Evolutionary conservation across 1,140 invertebrate genomes (phyloP).

Genomic region (Sipha flava): DNA sequence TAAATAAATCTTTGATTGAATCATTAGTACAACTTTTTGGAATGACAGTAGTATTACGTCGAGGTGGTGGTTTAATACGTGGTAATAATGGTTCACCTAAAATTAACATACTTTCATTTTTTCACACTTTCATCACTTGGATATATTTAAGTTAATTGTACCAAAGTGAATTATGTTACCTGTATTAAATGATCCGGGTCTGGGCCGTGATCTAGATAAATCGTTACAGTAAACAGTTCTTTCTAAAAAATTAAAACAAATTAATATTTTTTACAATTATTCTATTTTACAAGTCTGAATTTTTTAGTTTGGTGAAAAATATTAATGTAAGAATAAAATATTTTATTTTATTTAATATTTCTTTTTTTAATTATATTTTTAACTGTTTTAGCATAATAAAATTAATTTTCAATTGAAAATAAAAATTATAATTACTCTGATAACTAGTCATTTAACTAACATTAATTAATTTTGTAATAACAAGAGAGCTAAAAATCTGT

Average conservation of each 20-base stretch:
- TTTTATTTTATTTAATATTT: background rate
- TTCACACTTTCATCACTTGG: background rate
- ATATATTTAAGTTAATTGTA: background rate
- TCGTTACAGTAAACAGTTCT: conserved; percentile 17
- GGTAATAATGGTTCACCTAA: conserved; percentile 33
- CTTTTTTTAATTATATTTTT: background rate
- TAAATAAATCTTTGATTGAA: conserved; percentile 31
- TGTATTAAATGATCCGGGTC: conserved; percentile 48
- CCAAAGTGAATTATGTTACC: conserved; percentile 34
- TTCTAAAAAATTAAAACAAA: conserved; percentile 9
- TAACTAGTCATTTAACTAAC: background rate
- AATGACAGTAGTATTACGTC: background rate
- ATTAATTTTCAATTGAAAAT: background rate
- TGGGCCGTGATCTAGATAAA: conserved; percentile 44
- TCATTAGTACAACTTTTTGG: conserved; percentile 25
- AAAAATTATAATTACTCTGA: background rate
- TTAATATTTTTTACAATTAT: background rate
- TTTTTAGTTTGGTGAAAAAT: too few relatives aligned
- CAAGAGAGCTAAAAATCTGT: background rate
- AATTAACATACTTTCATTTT: background rate
- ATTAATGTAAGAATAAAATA: too few relatives aligned
- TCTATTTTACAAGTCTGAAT: too few relatives aligned
- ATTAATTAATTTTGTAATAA: background rate
- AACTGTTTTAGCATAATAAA: background rate
- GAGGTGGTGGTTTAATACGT: conserved; percentile 36